Percentiles rank a stretch among this genome's conserved stretches.
Evolutionary conservation across 2,888 invertebrate genomes (phyloP).

Genomic region (Himalopsyche kuldschensis): DNA sequence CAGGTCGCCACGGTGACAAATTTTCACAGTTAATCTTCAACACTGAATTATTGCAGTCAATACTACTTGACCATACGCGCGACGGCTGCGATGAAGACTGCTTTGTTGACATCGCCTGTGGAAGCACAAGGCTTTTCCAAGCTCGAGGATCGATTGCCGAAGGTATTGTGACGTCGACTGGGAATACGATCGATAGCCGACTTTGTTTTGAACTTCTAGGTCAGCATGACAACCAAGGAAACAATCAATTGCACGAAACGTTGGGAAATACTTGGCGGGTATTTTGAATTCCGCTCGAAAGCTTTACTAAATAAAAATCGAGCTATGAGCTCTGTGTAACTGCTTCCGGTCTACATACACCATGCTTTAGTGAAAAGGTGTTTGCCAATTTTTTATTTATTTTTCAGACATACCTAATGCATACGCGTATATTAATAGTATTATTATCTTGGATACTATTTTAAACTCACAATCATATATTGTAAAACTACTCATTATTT

Average conservation of each 20-base stretch:
- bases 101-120: conserved; percentile 20
- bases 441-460: too few relatives aligned
- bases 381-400: too few relatives aligned
- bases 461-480: too few relatives aligned
- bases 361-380: too few relatives aligned
- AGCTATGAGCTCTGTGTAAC: too few relatives aligned
- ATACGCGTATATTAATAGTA: too few relatives aligned
- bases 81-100: conserved; percentile 12
- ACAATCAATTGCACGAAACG: conserved; percentile 21
- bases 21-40: conserved; percentile 8
- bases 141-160: conserved; percentile 22
- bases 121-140: conserved; percentile 10
- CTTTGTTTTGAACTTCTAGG: conserved; percentile 39
- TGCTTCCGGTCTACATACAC: too few relatives aligned
- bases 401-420: too few relatives aligned
- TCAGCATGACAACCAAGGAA: conserved; percentile 37
- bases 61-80: conserved; percentile 29
- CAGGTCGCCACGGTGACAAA: conserved; percentile 57
- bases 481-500: too few relatives aligned
- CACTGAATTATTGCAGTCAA: background rate
- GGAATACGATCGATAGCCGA: conserved; percentile 30
- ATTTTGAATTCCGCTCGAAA: conserved; percentile 2
- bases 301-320: background rate
- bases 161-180: conserved; percentile 26
- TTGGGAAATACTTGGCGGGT: background rate